Evolutionary conservation across 1,140 invertebrate species (phyloP), one percentile per base, ranked within the genome.

Genomic region (Plutomurus gul): DNA sequence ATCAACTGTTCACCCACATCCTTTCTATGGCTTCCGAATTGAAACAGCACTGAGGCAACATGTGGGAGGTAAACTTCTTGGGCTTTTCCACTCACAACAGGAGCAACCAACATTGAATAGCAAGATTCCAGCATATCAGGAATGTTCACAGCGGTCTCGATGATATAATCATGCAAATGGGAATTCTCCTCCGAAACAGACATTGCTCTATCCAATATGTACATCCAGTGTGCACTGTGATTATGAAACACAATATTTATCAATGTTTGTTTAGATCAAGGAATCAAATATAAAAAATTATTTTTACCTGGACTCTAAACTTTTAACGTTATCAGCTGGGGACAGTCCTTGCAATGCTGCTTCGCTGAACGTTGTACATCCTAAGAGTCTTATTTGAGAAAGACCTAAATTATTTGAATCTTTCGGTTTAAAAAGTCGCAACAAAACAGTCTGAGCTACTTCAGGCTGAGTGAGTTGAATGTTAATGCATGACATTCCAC

Each of bases 331-430:
- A 25, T 83, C 79, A 22, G 40, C 36, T 4, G 36, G 33, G 18
- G 87, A 86, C 13, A 72, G 80, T 43, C 77, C 84, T 87, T 88
- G 78, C 1, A 85, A 84, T 22, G 85, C 84, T 18, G 86, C 85
- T 80, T 90, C 91, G 39, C 91, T 90, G 85, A 93, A 93, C 10
- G 92, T 91, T 37, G 94, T 93, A 70, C 91, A 92, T 0, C 94
- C 95, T 10, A 96, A 87, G 13, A 97, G 86, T n/a, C 92, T 89
- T 72, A 97, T 92, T 86, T 96, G 95, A 81, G 95, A 92, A 6
- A 97, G 87, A 18, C 95, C 95, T 84, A 97, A 93, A 84, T 93
- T 96, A 73, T 92, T 91, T 11, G 93, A 94, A 84, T 96, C 95
- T 30, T 93, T 89, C 1, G 95, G 95, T 85, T 93, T 94, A 85